Percentiles rank a stretch among this genome's conserved stretches.
These are phyloP conservation scores for Thinocorus orbignyianus DNA, from an alignment of 2,113 vertebrate genomes.

Conservation along the genomic window DNA sequence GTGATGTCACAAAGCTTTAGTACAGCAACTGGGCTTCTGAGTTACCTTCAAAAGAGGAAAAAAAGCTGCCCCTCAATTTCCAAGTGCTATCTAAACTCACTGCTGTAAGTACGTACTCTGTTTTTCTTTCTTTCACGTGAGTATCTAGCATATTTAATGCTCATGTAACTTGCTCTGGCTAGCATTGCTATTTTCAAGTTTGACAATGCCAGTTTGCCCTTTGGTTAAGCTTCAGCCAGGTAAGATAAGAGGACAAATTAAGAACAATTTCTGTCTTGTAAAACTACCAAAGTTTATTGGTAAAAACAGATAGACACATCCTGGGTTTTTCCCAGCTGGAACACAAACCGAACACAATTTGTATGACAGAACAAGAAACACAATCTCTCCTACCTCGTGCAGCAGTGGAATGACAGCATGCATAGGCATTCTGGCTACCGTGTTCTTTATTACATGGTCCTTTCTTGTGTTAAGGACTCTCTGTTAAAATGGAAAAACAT, in stretches of 20 bases:
- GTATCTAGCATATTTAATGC: not conserved
- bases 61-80: not conserved
- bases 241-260: not conserved
- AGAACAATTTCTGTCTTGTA: not conserved
- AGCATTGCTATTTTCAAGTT: not conserved
- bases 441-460: slow-evolving; percentile 88
- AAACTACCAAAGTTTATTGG: not conserved
- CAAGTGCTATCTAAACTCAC: not conserved
- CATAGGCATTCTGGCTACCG: slow-evolving; percentile 89
- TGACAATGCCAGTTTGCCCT: not conserved
- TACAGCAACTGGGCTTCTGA: not conserved
- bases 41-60: not conserved
- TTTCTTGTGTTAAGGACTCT: slow-evolving; percentile 94
- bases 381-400: slow-evolving; percentile 83
- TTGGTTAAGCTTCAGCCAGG: not conserved
- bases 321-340: not conserved
- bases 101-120: accelerated
- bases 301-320: not conserved
- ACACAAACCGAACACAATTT: not conserved
- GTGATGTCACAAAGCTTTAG: not conserved
- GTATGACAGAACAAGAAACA: not conserved
- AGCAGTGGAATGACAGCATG: slow-evolving; percentile 89
- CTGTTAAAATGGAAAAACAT: slow-evolving; percentile 68
- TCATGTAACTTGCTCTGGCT: not conserved
- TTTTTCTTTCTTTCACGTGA: not conserved